These are phyloP conservation scores for Pangasius mekongensis DNA, from an alignment of 2,797 vertebrate genomes.

Conservation along the genomic window DNA sequence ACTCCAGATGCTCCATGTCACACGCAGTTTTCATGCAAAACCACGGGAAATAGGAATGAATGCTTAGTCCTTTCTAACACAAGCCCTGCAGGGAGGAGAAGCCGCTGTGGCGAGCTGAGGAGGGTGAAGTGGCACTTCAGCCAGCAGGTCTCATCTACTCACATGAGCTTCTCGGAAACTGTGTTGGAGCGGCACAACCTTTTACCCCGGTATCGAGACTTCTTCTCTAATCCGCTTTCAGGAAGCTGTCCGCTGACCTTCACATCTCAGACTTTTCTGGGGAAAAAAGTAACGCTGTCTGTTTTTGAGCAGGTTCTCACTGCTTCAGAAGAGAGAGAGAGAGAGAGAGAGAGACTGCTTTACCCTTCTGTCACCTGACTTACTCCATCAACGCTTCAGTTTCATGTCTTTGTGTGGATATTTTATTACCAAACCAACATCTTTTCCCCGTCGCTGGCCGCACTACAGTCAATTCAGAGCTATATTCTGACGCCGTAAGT, in stretches of 20 bases:
- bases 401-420: not conserved
- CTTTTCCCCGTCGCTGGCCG: not conserved
- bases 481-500: conserved; percentile 71
- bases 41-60: no score
- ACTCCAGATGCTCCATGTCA: conserved; percentile 80
- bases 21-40: not conserved
- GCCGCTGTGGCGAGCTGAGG: no score
- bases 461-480: conserved; percentile 39
- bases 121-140: not conserved
- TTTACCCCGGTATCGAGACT: not conserved
- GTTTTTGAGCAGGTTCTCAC: conserved; percentile 29
- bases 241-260: conserved; percentile 39
- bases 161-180: not conserved
- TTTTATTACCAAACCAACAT: no score
- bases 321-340: conserved; percentile 7
- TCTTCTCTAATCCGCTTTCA: not conserved
- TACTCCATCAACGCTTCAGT: not conserved
- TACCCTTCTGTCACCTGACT: not conserved
- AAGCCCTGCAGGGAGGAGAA: not conserved
- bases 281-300: not conserved
- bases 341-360: not conserved
- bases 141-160: not conserved
- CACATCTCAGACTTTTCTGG: conserved; percentile 56
- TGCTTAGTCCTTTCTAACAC: not conserved
- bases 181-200: not conserved